Evolutionary conservation across 2,113 vertebrate genomes (phyloP), one percentile per base, ranked within the genome.

Genomic region (Mormyrus iriodes): DNA sequence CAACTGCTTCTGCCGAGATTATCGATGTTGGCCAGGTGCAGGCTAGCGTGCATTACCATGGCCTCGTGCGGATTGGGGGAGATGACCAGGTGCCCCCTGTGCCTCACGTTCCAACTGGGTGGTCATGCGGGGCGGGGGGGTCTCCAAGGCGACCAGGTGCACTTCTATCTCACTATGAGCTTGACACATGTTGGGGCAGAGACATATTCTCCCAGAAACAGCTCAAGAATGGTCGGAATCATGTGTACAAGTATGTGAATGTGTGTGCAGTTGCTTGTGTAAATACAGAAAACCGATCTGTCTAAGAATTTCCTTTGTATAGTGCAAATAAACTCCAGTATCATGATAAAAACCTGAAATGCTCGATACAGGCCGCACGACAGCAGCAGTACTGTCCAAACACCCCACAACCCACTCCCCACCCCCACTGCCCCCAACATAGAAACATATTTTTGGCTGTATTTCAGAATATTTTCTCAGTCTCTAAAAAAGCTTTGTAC

Each of bases 31-130:
- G 1, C 69, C 88, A 51, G 53, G 86, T 27, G 86, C 24, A n/a
- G 21, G 86, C 31, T 5, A 61, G 53, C 86, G 48, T 39, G 58
- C 61, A 88, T 52, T 91, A 88, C 83, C 85, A 55, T 87, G 90
- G 86, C 86, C 90, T 79, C 85, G 84, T 85, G 79, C 87, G 79
- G 84, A 44, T 19, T 8, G 76, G 86, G 21, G 76, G 89, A 85
- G 90, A 90, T 82, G 91, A 89, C 90, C 92, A 93, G 90, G 92
- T 92, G 91, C 85, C 88, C 19, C 24, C 35, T n/a, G 76, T 88
- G 52, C 51, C 61, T 90, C 39, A 89, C 89, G 82, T 90, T 87
- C 88, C 69, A 79, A 91, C 91, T 91, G 91, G 92, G 91, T 92
- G 92, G 90, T 91, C 92, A 92, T 89, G 87, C 87, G 55, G 21